Evolutionary conservation across 2,113 vertebrate genomes (phyloP).

Genomic region (Chinchilla lanigera): DNA sequence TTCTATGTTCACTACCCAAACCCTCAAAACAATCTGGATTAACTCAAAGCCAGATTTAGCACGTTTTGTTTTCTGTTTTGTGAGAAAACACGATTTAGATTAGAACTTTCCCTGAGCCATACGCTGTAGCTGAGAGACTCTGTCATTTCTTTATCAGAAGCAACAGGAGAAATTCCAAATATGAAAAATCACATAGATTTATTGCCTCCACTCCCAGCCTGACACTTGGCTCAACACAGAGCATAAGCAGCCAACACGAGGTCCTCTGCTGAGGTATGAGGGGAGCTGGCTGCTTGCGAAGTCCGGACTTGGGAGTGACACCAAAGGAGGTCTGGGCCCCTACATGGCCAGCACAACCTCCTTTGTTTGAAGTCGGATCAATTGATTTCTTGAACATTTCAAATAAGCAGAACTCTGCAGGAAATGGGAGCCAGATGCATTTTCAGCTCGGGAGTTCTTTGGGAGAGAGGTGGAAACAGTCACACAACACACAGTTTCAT

Average conservation of each 20-base stretch:
- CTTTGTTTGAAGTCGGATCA: slow-evolving; percentile 79
- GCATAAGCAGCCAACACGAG: slow-evolving; percentile 64
- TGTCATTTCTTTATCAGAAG: slow-evolving; percentile 79
- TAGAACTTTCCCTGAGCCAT: slow-evolving; percentile 62
- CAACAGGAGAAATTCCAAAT: slow-evolving; percentile 76
- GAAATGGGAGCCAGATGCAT: slow-evolving; percentile 82
- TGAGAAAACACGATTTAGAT: slow-evolving; percentile 73
- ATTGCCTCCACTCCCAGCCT: slow-evolving; percentile 71
- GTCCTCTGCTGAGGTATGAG: slow-evolving; percentile 69
- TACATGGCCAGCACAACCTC: slow-evolving; percentile 68
- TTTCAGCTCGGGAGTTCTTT: slow-evolving; percentile 73
- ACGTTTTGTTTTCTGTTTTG: slow-evolving; percentile 59
- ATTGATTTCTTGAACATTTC: slow-evolving; percentile 80
- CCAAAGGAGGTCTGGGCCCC: slow-evolving; percentile 53
- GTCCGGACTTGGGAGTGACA: slow-evolving; percentile 76
- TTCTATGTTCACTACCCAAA: slow-evolving; percentile 26
- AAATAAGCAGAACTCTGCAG: slow-evolving; percentile 80
- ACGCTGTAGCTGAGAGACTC: slow-evolving; percentile 31
- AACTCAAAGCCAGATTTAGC: slow-evolving; percentile 66
- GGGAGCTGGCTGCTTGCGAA: slow-evolving; percentile 64
- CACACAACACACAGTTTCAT: slow-evolving; percentile 57
- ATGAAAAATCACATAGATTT: slow-evolving; percentile 77
- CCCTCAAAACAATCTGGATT: slow-evolving; percentile 58
- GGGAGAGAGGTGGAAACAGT: slow-evolving; percentile 71
- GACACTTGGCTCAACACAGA: slow-evolving; percentile 65